A percentile compares a stretch with the other conserved stretches of the same genome.
Conservation (phyloP, 2,888 invertebrate species). For the Eupithecia dodoneata region DNA sequence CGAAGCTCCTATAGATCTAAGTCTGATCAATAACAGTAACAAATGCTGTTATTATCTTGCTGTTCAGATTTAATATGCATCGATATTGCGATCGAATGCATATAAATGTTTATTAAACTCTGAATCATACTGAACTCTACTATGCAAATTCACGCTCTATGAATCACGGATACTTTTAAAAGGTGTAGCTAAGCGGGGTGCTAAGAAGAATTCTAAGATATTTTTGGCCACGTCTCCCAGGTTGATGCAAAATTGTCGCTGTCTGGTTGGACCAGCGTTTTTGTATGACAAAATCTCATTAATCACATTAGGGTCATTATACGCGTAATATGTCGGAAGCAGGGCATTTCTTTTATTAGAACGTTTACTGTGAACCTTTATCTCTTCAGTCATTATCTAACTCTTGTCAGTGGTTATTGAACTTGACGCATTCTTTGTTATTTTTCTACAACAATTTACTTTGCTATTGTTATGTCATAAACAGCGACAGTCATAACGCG, state of each 20-base stretch:
- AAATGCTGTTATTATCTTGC: background rate
- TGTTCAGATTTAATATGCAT: conserved; percentile 12
- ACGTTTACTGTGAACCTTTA: conserved; percentile 21
- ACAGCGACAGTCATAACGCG: conserved; percentile 20
- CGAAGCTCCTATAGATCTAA: conserved; percentile 1
- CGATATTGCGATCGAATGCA: conserved; percentile 24
- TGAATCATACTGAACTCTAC: conserved; percentile 48
- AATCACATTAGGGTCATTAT: conserved; percentile 32
- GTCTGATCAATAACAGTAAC: conserved; percentile 17
- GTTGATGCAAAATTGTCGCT: conserved; percentile 58
- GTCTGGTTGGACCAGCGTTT: conserved; percentile 47
- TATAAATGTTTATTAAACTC: conserved; percentile 28
- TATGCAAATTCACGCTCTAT: conserved; percentile 47
- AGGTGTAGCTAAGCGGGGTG: conserved; percentile 42
- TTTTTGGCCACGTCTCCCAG: conserved; percentile 75
- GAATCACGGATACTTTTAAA: conserved; percentile 53
- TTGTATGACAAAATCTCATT: conserved; percentile 41
- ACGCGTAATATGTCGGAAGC: conserved; percentile 21
- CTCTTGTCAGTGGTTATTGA: conserved; percentile 25
- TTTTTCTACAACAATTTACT: conserved; percentile 11
- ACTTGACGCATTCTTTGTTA: conserved; percentile 26
- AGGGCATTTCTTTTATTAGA: conserved; percentile 30
- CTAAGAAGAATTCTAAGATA: conserved; percentile 51
- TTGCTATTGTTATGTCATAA: conserved; percentile 30
- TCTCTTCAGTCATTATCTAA: conserved; percentile 26